Conservation (phyloP, 2,797 vertebrate genomes). For the Sebastes paucispinis region DNA sequence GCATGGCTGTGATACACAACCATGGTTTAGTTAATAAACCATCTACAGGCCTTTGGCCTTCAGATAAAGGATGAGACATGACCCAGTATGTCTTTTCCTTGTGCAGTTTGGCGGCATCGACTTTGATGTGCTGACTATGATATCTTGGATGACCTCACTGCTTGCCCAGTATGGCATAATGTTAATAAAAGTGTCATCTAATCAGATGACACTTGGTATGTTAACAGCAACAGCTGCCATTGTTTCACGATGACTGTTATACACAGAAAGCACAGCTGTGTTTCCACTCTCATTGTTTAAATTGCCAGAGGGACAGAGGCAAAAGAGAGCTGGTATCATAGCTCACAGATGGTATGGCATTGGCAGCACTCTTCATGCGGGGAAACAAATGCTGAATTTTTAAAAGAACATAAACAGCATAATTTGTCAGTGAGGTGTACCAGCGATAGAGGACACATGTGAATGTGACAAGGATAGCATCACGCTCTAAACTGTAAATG, state of each 20-base stretch:
- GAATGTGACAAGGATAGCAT: neutral
- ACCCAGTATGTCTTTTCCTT: neutral
- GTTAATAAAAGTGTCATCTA: constrained; percentile 44
- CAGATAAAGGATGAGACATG: neutral
- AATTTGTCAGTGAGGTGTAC: constrained; percentile 4
- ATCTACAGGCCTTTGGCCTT: constrained; percentile 1
- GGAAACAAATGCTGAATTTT: constrained; percentile 13
- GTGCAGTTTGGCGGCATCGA: neutral
- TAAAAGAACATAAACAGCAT: constrained; percentile 14
- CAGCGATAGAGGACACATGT: neutral
- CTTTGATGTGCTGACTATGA: neutral
- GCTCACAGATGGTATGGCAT: constrained; percentile 36
- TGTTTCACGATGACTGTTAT: constrained; percentile 23
- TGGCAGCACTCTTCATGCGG: neutral
- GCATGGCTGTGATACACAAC: neutral
- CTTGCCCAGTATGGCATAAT: neutral
- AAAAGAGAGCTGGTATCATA: constrained; percentile 34
- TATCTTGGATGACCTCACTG: constrained; percentile 20
- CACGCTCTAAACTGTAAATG: neutral
- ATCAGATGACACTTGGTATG: constrained; percentile 52
- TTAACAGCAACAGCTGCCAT: constrained; percentile 53
- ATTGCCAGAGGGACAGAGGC: constrained; percentile 39
- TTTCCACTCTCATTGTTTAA: constrained; percentile 49
- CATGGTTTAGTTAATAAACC: neutral
- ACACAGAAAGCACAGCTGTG: constrained; percentile 51